phyloP scores from a whole-genome alignment of 2,113 vertebrate species.

The Microcebus ravelobensis region DNA sequence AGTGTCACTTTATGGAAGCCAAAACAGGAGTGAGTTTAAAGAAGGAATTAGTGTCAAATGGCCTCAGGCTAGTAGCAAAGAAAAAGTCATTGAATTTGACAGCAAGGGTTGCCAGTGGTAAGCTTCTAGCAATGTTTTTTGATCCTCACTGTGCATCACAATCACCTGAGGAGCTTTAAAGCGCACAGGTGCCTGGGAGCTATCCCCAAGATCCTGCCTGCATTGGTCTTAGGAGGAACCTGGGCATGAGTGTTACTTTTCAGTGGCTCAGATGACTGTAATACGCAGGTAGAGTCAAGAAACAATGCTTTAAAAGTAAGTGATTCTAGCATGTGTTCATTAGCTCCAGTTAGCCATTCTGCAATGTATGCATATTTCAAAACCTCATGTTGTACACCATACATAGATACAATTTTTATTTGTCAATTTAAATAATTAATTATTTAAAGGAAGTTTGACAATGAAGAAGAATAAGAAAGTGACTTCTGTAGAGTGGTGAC shows the following conservation, averaged over 20 bases:
- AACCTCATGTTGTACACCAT: not conserved
- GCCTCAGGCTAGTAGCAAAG: not conserved
- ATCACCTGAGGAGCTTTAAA: not conserved
- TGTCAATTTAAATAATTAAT: not conserved
- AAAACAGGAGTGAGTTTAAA: slow-evolving; percentile 13
- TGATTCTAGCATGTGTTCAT: not conserved
- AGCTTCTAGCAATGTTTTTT: not conserved
- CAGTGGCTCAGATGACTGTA: not conserved
- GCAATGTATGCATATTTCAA: not conserved
- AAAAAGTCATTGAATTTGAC: not conserved
- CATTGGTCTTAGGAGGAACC: not conserved
- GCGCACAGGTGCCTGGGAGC: not conserved
- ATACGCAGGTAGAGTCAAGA: not conserved
- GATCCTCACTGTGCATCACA: not conserved
- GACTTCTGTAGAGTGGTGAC: not conserved
- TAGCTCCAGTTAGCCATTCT: not conserved
- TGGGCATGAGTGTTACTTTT: not conserved
- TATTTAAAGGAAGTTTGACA: not conserved
- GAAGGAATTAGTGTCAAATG: not conserved
- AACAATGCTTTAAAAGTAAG: slow-evolving; percentile 41
- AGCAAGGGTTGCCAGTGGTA: not conserved
- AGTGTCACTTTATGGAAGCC: not conserved
- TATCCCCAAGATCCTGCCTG: not conserved
- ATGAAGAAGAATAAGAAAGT: not conserved
- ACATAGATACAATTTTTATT: not conserved